Conservation (phyloP, 1,140 invertebrate genomes). For the Hyles vespertilio region DNA sequence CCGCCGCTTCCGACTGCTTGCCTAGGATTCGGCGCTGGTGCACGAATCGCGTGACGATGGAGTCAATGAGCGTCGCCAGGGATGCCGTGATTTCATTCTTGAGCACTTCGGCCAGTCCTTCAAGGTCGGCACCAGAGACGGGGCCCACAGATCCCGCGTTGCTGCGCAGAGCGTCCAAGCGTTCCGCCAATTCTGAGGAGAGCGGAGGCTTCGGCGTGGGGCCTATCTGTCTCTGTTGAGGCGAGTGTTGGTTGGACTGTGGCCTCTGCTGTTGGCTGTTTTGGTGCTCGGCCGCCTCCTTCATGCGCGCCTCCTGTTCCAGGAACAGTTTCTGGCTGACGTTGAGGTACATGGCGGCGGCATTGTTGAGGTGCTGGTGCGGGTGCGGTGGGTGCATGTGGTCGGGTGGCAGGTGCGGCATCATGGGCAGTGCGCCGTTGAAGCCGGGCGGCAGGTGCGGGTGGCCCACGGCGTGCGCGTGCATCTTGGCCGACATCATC, state of each 20-base stretch:
- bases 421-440: slow-evolving; percentile 73
- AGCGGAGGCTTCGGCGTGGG: slow-evolving; percentile 73
- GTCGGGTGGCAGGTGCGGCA: slow-evolving; percentile 76
- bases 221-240: slow-evolving; percentile 70
- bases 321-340: slow-evolving; percentile 84
- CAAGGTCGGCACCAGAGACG: slow-evolving; percentile 85
- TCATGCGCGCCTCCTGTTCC: slow-evolving; percentile 85
- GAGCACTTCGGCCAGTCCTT: slow-evolving; percentile 90
- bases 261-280: slow-evolving; percentile 72
- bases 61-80: slow-evolving; percentile 90
- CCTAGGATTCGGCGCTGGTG: slow-evolving; percentile 85
- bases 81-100: slow-evolving; percentile 93
- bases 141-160: slow-evolving; percentile 78
- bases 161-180: slow-evolving; percentile 80
- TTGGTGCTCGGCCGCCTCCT: slow-evolving; percentile 79
- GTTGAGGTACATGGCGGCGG: slow-evolving; percentile 85
- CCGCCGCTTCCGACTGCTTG: slow-evolving; percentile 85
- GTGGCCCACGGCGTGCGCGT: slow-evolving; percentile 72
- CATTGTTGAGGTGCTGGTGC: slow-evolving; percentile 79
- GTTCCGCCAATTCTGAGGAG: slow-evolving; percentile 78
- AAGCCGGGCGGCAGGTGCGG: slow-evolving; percentile 75
- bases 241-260: slow-evolving; percentile 76
- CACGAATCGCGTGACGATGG: slow-evolving; percentile 88
- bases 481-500: slow-evolving; percentile 81
- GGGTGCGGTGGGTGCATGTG: slow-evolving; percentile 76